phyloP scores from a whole-genome alignment of 23 tunicate genomes.

The Trididemnum miniatum region DNA sequence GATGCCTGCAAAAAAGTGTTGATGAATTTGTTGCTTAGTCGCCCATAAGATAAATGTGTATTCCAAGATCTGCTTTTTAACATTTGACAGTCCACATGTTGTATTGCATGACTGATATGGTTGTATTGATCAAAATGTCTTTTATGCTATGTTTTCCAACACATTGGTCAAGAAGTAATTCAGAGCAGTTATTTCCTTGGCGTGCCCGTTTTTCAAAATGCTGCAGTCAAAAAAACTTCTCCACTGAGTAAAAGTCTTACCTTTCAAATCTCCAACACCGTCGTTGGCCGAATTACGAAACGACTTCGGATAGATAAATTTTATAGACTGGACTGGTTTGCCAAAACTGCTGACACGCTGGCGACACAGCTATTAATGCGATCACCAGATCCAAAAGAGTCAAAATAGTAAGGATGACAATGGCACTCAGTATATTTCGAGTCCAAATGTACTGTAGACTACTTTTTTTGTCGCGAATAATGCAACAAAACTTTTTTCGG shows the following conservation, averaged over 20 bases:
- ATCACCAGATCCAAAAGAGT: slow-evolving; percentile 65
- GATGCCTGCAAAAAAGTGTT: slow-evolving; percentile 57
- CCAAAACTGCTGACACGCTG: slow-evolving; percentile 86
- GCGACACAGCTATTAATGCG: slow-evolving; percentile 80
- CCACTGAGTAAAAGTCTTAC: no score
- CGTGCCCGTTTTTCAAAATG: no score
- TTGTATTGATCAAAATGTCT: no score
- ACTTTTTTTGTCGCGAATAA: slow-evolving; percentile 77
- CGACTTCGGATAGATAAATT: slow-evolving; percentile 70
- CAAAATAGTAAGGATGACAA: slow-evolving; percentile 61
- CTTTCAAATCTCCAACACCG: slow-evolving; percentile 78
- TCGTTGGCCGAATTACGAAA: slow-evolving; percentile 58
- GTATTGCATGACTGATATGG: neutral
- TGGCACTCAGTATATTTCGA: slow-evolving; percentile 67
- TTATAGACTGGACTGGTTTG: slow-evolving; percentile 91
- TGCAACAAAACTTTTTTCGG: slow-evolving; percentile 87
- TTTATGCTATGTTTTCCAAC: no score
- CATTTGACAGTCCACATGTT: no score
- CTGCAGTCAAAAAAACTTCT: no score
- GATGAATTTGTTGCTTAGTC: no score
- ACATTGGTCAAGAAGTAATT: no score
- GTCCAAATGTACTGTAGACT: slow-evolving; percentile 88
- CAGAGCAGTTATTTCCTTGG: no score
- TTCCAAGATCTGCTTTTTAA: no score
- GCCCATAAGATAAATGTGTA: no score